Evolutionary conservation across 2,797 vertebrate genomes (phyloP).

Genomic region (Halcyon leucocephala): DNA sequence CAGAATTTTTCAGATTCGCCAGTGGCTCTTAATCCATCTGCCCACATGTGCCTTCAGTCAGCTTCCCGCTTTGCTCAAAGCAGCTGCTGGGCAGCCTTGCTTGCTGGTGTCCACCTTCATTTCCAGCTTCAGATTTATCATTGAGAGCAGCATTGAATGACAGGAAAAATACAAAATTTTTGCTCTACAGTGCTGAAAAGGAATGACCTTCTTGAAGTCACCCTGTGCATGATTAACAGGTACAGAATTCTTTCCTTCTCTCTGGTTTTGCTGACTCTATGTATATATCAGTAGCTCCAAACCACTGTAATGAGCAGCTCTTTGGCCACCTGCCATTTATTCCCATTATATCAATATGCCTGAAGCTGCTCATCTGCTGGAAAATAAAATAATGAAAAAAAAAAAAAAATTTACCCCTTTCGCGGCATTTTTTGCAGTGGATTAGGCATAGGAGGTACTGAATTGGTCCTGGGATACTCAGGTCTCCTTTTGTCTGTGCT

Average conservation of each 20-base stretch:
- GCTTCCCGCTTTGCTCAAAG: background rate
- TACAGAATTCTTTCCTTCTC: background rate
- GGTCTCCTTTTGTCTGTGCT: background rate
- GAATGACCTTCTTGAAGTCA: background rate
- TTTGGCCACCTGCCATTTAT: background rate
- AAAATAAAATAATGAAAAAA: background rate
- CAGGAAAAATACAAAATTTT: background rate
- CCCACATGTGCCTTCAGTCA: background rate
- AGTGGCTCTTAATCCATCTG: background rate
- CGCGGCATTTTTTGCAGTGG: background rate
- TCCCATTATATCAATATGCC: background rate
- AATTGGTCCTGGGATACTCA: background rate
- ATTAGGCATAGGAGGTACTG: background rate
- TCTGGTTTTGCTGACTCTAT: background rate
- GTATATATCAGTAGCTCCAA: background rate
- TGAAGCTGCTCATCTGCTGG: background rate
- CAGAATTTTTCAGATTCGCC: background rate
- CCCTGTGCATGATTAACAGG: accelerated
- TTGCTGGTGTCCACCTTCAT: background rate
- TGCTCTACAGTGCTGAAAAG: background rate
- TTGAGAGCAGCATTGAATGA: background rate
- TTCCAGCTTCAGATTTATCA: background rate
- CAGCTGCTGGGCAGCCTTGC: background rate
- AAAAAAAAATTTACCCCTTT: background rate
- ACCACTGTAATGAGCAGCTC: background rate